These are phyloP conservation scores for Delia radicum DNA, from an alignment of 1,140 invertebrate species.

Conservation along the genomic window DNA sequence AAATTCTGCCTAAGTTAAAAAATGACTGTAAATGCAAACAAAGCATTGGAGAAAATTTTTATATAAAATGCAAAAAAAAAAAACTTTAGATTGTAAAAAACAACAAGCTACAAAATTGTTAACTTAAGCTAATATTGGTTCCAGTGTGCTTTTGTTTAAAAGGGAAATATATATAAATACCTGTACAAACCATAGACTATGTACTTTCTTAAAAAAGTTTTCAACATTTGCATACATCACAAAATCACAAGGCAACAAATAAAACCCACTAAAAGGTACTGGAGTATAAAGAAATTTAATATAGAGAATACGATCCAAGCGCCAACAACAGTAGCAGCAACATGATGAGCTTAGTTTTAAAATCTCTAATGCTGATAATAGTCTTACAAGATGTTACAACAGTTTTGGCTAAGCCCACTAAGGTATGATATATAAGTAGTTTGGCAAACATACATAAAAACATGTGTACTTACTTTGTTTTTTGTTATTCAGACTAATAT, in stretches of 20 bases:
- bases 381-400: not conserved
- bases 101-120: not conserved
- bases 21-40: not conserved
- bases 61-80: not conserved
- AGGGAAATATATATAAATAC: slow-evolving; percentile 32
- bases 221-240: slow-evolving; percentile 13
- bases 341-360: not conserved
- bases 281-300: not conserved
- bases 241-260: not conserved
- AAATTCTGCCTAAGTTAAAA: not conserved
- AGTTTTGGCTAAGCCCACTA: not conserved
- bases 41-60: not conserved
- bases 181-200: slow-evolving; percentile 24
- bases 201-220: not conserved
- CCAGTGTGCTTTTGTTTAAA: slow-evolving; percentile 12
- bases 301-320: not conserved
- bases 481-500: not conserved
- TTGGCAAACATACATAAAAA: not conserved
- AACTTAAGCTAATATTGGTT: not conserved
- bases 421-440: not conserved
- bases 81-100: not conserved
- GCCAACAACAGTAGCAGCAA: not conserved
- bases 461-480: not conserved
- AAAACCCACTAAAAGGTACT: too few relatives aligned
- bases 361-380: not conserved